Evolutionary conservation across 2,113 vertebrate genomes (phyloP), one percentile per base, ranked within the genome.

Genomic region (Lophotis ruficrista): DNA sequence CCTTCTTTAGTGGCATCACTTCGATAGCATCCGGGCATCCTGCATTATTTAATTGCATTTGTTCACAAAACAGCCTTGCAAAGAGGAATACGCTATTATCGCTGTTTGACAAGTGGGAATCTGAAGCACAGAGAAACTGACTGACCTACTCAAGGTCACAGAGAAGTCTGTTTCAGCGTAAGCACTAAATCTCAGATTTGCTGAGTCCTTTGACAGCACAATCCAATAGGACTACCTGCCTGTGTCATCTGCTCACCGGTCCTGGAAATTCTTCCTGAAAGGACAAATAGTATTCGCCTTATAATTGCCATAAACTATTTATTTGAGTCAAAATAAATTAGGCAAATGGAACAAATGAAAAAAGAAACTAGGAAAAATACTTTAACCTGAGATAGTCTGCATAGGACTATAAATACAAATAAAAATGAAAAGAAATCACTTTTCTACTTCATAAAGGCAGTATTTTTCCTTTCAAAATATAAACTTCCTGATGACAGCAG

Each of bases 161-260:
- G 53, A 51, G 73, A 80, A 95, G 33, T 35, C 84, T 90, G n/a
- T 18, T 93, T 89, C 93, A 86, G 64, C 11, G 1, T 24, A 92
- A 95, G 71, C 58, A 83, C 62, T 96, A 96, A 96, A 95, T 93
- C 78, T 70, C 87, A 88, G 50, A 80, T 90, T 87, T 91, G 84
- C 76, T 43, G 45, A 93, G 86, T 60, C 60, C 64, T 91, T 41
- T 89, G 87, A 86, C 92, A 93, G 75, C 58, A 83, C 37, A 66
- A 62, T 83, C 41, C 85, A 69, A 50, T 6, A 70, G 41, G 57
- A 68, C 57, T 76, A 68, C 53, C 73, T 38, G 21, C n/a, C 24
- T 66, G 38, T 41, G 24, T 43, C 4, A 0, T 38, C 56, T 73
- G 9, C n/a, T 62, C 12, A 5, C n/a, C 4, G 5, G 50, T 65